Conservation (phyloP, 2,113 vertebrate genomes). For the Microtus ochrogaster region DNA sequence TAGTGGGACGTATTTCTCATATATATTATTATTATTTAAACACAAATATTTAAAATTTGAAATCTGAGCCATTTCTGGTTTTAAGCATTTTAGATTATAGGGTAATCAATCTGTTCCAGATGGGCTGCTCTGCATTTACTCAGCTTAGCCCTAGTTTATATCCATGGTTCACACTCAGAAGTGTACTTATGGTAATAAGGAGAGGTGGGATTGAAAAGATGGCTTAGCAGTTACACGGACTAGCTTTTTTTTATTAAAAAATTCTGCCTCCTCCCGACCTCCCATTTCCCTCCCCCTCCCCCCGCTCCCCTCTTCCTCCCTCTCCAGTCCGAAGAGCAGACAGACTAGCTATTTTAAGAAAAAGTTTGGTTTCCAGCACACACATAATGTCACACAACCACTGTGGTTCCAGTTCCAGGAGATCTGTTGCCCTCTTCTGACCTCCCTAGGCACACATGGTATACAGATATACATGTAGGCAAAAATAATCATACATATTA, state of each 20-base stretch:
- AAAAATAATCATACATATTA: not conserved
- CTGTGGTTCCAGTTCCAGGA: not conserved
- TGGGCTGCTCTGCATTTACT: not conserved
- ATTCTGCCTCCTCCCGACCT: no score
- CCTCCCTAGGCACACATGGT: not conserved
- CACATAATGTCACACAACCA: not conserved
- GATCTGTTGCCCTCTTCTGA: not conserved
- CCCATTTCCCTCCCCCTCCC: no score
- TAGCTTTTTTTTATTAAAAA: not conserved
- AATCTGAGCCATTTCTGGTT: not conserved
- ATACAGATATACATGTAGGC: not conserved
- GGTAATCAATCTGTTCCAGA: not conserved
- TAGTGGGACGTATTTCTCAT: not conserved
- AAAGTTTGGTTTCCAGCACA: not conserved
- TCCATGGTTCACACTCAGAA: not conserved
- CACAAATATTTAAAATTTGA: not conserved
- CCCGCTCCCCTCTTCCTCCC: no score
- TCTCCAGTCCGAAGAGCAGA: no score
- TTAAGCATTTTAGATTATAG: not conserved
- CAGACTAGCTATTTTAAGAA: not conserved
- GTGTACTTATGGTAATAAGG: not conserved
- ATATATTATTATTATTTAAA: not conserved
- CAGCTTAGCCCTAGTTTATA: not conserved
- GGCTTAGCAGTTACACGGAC: not conserved
- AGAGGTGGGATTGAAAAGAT: not conserved